Conservation (phyloP, 2,113 vertebrate species). For the Garra rufa region DNA sequence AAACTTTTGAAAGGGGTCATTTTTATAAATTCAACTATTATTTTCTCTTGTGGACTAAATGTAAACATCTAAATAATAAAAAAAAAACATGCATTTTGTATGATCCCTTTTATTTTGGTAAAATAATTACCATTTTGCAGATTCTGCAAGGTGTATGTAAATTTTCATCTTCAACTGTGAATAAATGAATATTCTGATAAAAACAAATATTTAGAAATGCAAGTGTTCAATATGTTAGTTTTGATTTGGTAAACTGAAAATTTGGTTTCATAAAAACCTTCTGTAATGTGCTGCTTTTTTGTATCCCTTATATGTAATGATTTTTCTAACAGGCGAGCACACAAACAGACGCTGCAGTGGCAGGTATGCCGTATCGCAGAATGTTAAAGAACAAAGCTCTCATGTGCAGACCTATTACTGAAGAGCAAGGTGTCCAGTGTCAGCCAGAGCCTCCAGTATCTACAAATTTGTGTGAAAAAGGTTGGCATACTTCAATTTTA, state of each 20-base stretch:
- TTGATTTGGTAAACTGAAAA: neutral
- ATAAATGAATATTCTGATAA: neutral
- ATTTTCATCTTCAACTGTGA: too few relatives aligned
- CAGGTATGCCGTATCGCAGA: slow-evolving; percentile 81
- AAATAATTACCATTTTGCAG: too few relatives aligned
- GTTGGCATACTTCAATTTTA: neutral
- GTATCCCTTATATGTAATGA: neutral
- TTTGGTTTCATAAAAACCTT: neutral
- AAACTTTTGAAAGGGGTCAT: too few relatives aligned
- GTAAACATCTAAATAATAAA: too few relatives aligned
- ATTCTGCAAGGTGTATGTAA: too few relatives aligned
- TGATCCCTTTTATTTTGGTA: too few relatives aligned
- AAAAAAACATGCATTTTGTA: too few relatives aligned
- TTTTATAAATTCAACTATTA: too few relatives aligned
- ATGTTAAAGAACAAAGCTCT: slow-evolving; percentile 97
- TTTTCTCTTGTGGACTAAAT: too few relatives aligned
- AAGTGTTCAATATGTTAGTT: neutral
- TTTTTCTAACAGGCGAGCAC: slow-evolving; percentile 85
- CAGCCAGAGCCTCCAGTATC: slow-evolving; percentile 80
- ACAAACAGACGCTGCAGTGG: slow-evolving; percentile 90
- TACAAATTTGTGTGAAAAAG: slow-evolving; percentile 58
- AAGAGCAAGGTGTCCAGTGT: slow-evolving; percentile 91
- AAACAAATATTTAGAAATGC: neutral
- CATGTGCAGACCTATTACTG: slow-evolving; percentile 92
- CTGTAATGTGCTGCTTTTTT: neutral